phyloP scores from a whole-genome alignment of 1,140 invertebrate species.

The Cyclargus thomasi region DNA sequence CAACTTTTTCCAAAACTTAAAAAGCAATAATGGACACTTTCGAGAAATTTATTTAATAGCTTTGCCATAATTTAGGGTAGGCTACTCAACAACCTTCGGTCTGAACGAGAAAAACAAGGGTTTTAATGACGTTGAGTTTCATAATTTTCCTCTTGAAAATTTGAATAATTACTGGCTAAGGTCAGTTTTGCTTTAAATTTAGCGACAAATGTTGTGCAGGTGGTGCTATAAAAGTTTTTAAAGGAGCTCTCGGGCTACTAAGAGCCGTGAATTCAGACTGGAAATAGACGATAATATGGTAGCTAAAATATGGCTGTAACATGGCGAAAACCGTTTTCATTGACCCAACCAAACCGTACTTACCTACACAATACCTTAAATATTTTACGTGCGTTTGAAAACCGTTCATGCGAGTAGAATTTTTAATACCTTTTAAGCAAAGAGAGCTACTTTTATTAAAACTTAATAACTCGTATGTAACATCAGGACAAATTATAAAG shows the following conservation, averaged over 20 bases:
- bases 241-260: too few relatives aligned
- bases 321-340: too few relatives aligned
- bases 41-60: not conserved
- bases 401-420: too few relatives aligned
- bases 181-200: not conserved
- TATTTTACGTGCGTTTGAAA: too few relatives aligned
- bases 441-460: not conserved
- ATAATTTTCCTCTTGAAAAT: not conserved
- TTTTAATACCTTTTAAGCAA: too few relatives aligned
- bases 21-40: not conserved
- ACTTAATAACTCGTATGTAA: not conserved
- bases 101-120: not conserved
- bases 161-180: conserved; percentile 1
- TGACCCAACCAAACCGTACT: too few relatives aligned
- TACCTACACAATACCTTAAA: too few relatives aligned
- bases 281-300: too few relatives aligned
- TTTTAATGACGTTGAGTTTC: not conserved
- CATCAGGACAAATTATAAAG: conserved; percentile 5
- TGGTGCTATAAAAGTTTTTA: too few relatives aligned
- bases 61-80: not conserved
- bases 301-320: too few relatives aligned
- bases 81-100: not conserved
- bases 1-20: not conserved
- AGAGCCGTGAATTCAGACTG: too few relatives aligned
- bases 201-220: not conserved